Conservation (phyloP, 2,113 vertebrate species). For the Oplegnathus fasciatus region DNA sequence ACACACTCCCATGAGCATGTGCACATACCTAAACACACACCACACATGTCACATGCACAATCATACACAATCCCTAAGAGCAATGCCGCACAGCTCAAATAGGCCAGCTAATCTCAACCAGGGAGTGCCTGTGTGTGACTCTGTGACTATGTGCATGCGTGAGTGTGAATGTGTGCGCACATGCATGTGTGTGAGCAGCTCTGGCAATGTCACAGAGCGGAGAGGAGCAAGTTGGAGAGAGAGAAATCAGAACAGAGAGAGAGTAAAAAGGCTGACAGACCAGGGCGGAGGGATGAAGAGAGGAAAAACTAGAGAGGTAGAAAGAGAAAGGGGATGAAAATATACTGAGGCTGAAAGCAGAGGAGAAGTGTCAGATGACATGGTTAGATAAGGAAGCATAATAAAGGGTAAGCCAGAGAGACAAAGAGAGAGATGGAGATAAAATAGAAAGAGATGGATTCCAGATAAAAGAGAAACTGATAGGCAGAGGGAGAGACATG, state of each 20-base stretch:
- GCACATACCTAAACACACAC: conserved; percentile 28
- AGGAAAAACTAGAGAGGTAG: conserved; percentile 49
- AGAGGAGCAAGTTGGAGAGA: conserved; percentile 42
- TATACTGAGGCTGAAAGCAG: conserved; percentile 61
- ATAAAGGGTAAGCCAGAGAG: conserved; percentile 62
- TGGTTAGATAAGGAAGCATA: conserved; percentile 60
- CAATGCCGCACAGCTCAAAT: conserved; percentile 74
- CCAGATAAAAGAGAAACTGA: conserved; percentile 64
- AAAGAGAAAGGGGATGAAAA: conserved; percentile 61
- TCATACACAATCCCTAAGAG: conserved; percentile 71
- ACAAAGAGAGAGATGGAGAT: conserved; percentile 66
- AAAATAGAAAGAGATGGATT: conserved; percentile 66
- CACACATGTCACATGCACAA: conserved; percentile 59
- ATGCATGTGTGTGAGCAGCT: conserved; percentile 42
- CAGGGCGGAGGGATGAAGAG: conserved; percentile 58
- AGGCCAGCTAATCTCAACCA: conserved; percentile 78
- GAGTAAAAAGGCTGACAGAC: conserved; percentile 30
- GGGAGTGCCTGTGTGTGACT: conserved; percentile 59
- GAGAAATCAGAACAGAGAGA: conserved; percentile 25
- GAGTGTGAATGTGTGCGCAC: conserved; percentile 23
- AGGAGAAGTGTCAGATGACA: conserved; percentile 65
- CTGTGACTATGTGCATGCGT: conserved; percentile 34
- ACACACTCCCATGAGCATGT: conserved; percentile 29
- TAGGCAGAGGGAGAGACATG: conserved; percentile 44
- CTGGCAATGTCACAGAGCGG: conserved; percentile 72